phyloP scores from a whole-genome alignment of 1,140 invertebrate genomes.

The Oscheius sp. region DNA sequence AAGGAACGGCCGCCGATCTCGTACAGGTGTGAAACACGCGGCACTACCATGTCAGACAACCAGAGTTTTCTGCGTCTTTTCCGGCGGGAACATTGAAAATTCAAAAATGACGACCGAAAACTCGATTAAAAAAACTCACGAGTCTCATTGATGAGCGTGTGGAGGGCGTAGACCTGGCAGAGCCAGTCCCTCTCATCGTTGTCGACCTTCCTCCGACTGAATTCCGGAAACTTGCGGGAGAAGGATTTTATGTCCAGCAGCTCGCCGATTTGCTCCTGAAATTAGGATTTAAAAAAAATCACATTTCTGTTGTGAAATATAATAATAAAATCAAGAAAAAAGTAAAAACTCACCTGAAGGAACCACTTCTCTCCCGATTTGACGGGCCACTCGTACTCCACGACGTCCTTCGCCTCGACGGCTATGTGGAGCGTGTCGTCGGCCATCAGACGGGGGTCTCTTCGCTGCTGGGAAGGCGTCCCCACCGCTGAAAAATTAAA shows the following conservation, averaged over 20 bases:
- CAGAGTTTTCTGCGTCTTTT: too few relatives aligned
- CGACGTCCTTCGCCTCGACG: slow-evolving; percentile 22
- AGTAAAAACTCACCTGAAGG: slow-evolving; percentile 11
- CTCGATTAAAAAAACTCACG: slow-evolving; percentile 22
- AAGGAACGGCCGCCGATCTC: neutral
- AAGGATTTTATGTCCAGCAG: slow-evolving; percentile 26
- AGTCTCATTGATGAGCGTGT: slow-evolving; percentile 20
- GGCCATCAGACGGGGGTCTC: neutral
- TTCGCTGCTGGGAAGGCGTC: neutral
- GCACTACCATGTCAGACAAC: too few relatives aligned
- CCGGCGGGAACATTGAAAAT: too few relatives aligned
- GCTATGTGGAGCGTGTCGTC: slow-evolving; percentile 20
- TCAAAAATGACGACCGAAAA: too few relatives aligned
- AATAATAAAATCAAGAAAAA: neutral
- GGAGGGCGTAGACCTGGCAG: neutral
- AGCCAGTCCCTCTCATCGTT: neutral
- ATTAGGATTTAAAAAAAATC: neutral
- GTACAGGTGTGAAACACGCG: neutral
- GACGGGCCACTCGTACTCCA: slow-evolving; percentile 36
- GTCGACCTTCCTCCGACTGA: neutral
- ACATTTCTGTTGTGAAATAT: neutral
- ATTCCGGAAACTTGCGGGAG: slow-evolving; percentile 28
- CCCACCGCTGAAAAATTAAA: neutral
- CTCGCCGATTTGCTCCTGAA: slow-evolving; percentile 36
- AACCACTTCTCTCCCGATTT: slow-evolving; percentile 32